phyloP scores from a whole-genome alignment of 2,888 invertebrate genomes.

The Ptychoptera contaminata region DNA sequence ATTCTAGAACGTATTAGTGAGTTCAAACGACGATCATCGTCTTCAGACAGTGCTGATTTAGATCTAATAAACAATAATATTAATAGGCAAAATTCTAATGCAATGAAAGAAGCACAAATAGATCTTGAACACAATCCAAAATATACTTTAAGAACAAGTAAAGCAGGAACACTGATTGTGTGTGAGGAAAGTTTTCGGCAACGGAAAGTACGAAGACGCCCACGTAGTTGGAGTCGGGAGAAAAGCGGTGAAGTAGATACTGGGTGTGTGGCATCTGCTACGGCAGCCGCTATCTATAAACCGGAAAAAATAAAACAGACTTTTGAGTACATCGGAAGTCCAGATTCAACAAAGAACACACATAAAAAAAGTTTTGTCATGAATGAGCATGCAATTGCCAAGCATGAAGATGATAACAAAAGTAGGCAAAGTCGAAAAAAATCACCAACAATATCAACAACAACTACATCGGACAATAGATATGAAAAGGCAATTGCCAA shows the following conservation, averaged over 20 bases:
- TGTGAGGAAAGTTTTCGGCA: constrained; percentile 32
- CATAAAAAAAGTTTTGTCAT: no score
- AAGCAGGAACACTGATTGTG: constrained; percentile 37
- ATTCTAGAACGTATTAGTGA: constrained; percentile 27
- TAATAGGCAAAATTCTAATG: background rate
- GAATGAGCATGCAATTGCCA: no score
- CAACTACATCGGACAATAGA: background rate
- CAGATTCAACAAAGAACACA: background rate
- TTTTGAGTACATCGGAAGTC: background rate
- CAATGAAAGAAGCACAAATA: background rate
- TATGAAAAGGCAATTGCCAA: background rate
- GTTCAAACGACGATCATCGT: constrained; percentile 21
- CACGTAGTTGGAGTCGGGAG: constrained; percentile 6
- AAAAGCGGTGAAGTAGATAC: background rate
- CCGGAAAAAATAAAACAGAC: background rate
- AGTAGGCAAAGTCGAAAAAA: background rate
- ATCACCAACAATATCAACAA: background rate
- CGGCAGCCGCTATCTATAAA: no score
- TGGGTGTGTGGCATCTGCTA: no score
- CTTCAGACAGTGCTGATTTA: constrained; percentile 22
- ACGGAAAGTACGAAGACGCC: constrained; percentile 22
- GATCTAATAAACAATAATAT: constrained; percentile 2
- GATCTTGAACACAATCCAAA: constrained; percentile 14
- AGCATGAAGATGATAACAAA: no score
- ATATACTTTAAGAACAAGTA: constrained; percentile 34